Conservation (phyloP, 2,797 vertebrate species). For the Notolepis coatsorum region DNA sequence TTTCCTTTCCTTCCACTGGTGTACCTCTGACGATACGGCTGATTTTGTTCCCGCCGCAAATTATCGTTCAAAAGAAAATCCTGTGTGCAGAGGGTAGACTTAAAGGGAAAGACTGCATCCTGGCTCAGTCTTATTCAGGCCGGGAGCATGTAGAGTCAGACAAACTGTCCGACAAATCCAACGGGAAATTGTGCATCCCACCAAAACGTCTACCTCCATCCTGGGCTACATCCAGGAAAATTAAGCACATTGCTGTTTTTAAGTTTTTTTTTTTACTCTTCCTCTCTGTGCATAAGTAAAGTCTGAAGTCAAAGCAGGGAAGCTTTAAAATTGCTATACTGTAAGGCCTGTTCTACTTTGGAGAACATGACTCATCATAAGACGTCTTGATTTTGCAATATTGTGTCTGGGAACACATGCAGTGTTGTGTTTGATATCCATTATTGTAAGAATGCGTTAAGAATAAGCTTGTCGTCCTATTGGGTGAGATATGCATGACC, state of each 20-base stretch:
- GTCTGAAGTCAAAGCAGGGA: background rate
- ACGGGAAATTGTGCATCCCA: slow-evolving; percentile 43
- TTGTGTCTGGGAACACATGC: slow-evolving; percentile 7
- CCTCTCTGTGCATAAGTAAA: slow-evolving; percentile 25
- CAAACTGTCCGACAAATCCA: slow-evolving; percentile 36
- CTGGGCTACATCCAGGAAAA: slow-evolving; percentile 36
- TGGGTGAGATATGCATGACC: background rate
- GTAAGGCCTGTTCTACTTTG: slow-evolving; percentile 9
- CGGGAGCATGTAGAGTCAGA: too few relatives aligned
- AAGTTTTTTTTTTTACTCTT: background rate
- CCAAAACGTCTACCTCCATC: slow-evolving; percentile 43
- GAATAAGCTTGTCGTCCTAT: background rate
- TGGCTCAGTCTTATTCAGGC: slow-evolving; percentile 12
- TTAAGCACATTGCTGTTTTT: background rate
- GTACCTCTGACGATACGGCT: background rate
- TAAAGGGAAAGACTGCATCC: background rate
- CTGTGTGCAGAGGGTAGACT: background rate
- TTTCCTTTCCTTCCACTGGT: too few relatives aligned
- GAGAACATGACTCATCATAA: slow-evolving; percentile 23
- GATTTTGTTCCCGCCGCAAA: background rate
- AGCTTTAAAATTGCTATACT: slow-evolving; percentile 9
- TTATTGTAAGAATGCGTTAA: background rate
- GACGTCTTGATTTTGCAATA: slow-evolving; percentile 13
- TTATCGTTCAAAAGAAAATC: background rate
- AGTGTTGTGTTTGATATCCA: slow-evolving; percentile 1